Base-by-base conservation (phyloP, 2,888 invertebrate species). In the Melieria omissa region DNA sequence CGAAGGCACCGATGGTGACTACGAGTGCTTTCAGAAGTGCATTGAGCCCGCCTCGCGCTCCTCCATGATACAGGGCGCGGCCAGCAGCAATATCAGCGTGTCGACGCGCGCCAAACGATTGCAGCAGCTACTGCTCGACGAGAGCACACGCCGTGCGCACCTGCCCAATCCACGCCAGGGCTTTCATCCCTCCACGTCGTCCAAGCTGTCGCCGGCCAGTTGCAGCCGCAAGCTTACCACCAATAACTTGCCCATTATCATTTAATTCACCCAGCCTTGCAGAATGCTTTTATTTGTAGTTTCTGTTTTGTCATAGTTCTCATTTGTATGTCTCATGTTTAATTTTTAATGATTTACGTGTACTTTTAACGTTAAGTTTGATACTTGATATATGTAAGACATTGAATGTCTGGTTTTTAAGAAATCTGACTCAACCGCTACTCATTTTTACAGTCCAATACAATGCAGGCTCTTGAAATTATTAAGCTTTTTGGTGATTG, bases 231-330 rank as follows among this genome's bases (percentile, higher is more conserved):
- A 84, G 73, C 75, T 82, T 54, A 80, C 82, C 9, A 82, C 81
- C n/a, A 83, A 82, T 73, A 83, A 84, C 73, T 77, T 84, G 65
- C 83, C 84, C 9, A 83, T 83, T 60, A 76, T 84, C 42, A 82
- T 83, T 74, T 83, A 79, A 77, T 29, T 29, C 29, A 29, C 29
- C 29, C 29, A 3, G 29, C 29, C 29, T 29, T 29, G 29, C 2
- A 29, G 29, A 3, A 3, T 29, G 29, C 29, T 29, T 29, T 29
- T 29, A 29, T 29, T 29, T 29, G 29, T 29, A 29, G 29, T 29
- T 29, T 29, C 29, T 29, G 29, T 29, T 69, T 68, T 68, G 49
- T 44, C 45, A 44, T 52, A 60, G 60, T 16, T 8, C 52, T 14
- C 14, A 52, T 68, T 61, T 61, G 29, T 45, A 12, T 61, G 5